phyloP scores from a whole-genome alignment of 2,113 vertebrate species.

The Channa maculata region DNA sequence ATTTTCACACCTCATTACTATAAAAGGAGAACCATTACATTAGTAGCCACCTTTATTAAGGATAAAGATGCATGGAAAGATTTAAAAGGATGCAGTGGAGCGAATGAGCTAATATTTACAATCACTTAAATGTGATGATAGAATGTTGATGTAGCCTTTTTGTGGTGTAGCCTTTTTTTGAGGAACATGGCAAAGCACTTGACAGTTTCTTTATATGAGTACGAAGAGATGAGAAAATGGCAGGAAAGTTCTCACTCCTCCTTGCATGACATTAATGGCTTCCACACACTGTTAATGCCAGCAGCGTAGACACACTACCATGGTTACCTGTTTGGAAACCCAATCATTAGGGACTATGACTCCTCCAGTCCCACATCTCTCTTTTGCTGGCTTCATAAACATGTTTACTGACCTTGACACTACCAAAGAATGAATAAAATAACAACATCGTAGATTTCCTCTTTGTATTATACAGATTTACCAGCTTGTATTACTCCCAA shows the following conservation, averaged over 20 bases:
- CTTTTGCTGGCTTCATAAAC: slow-evolving; percentile 55
- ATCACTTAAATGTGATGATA: not conserved
- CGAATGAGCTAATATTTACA: not conserved
- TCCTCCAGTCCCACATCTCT: slow-evolving; percentile 50
- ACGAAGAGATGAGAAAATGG: slow-evolving; percentile 39
- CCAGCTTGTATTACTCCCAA: not conserved
- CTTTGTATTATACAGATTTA: not conserved
- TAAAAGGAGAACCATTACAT: slow-evolving; percentile 3
- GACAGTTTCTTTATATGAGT: slow-evolving; percentile 10
- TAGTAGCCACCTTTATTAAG: not conserved
- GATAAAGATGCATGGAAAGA: not conserved
- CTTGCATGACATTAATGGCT: slow-evolving; percentile 48
- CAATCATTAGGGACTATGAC: slow-evolving; percentile 61
- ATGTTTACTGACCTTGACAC: slow-evolving; percentile 69
- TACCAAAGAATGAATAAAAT: slow-evolving; percentile 2
- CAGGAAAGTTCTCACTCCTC: slow-evolving; percentile 56
- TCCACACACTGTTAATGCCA: slow-evolving; percentile 52
- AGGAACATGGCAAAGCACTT: slow-evolving; percentile 7
- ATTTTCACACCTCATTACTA: slow-evolving; percentile 71
- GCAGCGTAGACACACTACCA: slow-evolving; percentile 67
- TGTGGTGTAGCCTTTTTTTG: slow-evolving; percentile 6
- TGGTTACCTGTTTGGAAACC: slow-evolving; percentile 79
- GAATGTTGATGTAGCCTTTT: not conserved
- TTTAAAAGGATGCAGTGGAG: not conserved
- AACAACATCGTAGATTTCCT: not conserved